Evolutionary conservation across 2,888 invertebrate genomes (phyloP).

Genomic region (Cantharis rufa): DNA sequence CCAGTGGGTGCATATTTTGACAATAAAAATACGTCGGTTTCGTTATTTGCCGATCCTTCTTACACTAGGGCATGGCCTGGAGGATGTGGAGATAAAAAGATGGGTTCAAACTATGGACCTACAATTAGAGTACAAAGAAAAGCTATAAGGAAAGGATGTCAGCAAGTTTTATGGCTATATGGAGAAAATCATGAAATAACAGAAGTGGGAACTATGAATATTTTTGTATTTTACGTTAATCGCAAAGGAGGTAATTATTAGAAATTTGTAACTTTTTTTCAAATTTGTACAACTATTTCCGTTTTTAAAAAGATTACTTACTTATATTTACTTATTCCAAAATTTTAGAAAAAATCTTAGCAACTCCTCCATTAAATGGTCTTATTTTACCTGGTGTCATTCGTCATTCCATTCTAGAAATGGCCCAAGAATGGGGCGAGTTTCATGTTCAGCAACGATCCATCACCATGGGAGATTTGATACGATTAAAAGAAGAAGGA

Average conservation of each 20-base stretch:
- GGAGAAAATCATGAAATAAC: conserved; percentile 92
- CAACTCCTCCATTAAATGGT: conserved; percentile 92
- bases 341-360: conserved; percentile 78
- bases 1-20: conserved; percentile 95
- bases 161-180: conserved; percentile 96
- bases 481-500: conserved; percentile 74
- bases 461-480: conserved; percentile 84
- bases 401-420: conserved; percentile 81
- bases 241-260: conserved; percentile 74
- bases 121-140: conserved; percentile 83
- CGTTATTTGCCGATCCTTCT: conserved; percentile 88
- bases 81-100: conserved; percentile 92
- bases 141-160: conserved; percentile 75
- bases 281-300: not conserved
- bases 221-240: conserved; percentile 87
- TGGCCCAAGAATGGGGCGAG: conserved; percentile 83
- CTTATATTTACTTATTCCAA: not conserved
- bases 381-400: conserved; percentile 95
- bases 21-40: conserved; percentile 64
- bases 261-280: not conserved
- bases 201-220: conserved; percentile 98
- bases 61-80: conserved; percentile 89
- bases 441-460: conserved; percentile 79
- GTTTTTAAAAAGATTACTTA: not conserved
- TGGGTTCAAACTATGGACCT: conserved; percentile 93